Percentiles rank a stretch among this genome's conserved stretches.
phyloP scores from a whole-genome alignment of 2,113 vertebrate species.

The Nycticryphes semicollaris region DNA sequence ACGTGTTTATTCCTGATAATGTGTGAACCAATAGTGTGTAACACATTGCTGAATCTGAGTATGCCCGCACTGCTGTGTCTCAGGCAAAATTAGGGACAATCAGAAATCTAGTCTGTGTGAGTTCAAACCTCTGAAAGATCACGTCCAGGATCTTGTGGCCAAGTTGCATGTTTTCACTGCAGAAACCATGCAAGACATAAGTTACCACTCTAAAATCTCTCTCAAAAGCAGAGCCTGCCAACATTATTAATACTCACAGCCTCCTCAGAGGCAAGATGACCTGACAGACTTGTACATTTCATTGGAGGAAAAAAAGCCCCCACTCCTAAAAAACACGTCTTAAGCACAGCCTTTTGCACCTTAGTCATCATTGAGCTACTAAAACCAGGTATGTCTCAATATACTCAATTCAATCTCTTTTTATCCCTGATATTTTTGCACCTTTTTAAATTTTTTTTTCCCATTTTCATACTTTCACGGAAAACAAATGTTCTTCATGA shows the following conservation, averaged over 20 bases:
- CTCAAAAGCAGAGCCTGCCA: neutral
- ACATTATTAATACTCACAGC: neutral
- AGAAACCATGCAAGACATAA: neutral
- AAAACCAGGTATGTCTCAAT: neutral
- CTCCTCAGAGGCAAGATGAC: neutral
- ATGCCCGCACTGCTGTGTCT: neutral
- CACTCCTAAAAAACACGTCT: neutral
- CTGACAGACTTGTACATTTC: neutral
- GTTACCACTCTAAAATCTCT: neutral
- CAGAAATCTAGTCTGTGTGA: neutral
- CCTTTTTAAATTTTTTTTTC: neutral
- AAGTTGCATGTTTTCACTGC: neutral
- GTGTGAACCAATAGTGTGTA: neutral
- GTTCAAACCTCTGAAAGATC: neutral
- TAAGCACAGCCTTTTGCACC: neutral
- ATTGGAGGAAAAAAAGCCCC: neutral
- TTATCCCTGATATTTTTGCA: neutral
- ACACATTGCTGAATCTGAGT: neutral
- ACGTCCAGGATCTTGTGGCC: neutral
- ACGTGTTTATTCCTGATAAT: neutral
- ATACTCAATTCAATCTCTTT: neutral
- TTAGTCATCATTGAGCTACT: neutral
- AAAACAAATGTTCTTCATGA: neutral
- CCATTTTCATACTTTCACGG: neutral
- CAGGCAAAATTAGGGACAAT: neutral